Percentiles rank a stretch among this genome's conserved stretches.
These are phyloP conservation scores for Byasa hedistus DNA, from an alignment of 2,888 invertebrate genomes.

Conservation along the genomic window DNA sequence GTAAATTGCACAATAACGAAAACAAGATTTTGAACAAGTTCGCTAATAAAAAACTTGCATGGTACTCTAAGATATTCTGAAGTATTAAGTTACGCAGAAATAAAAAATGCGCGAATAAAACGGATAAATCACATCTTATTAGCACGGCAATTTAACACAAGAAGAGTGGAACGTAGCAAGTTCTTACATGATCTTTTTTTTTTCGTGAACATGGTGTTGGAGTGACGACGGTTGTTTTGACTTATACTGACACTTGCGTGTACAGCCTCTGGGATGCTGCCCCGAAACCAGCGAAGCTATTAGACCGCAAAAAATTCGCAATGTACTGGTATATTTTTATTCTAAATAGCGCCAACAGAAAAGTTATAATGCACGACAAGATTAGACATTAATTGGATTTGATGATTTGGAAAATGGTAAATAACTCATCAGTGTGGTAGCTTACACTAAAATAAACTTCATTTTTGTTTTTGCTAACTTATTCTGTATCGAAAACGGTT, in stretches of 20 bases:
- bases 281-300: constrained; percentile 33
- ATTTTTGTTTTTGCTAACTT: too few species aligned
- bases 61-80: constrained; percentile 12
- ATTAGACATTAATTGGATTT: constrained; percentile 1
- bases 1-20: constrained; percentile 11
- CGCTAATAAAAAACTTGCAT: constrained; percentile 10
- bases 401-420: too few species aligned
- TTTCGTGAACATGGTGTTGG: constrained; percentile 46
- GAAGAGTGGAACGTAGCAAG: constrained; percentile 45
- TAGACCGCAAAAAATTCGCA: constrained; percentile 43
- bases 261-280: constrained; percentile 36
- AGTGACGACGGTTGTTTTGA: constrained; percentile 78
- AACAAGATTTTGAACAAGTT: constrained; percentile 10
- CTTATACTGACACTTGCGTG: constrained; percentile 69
- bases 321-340: constrained; percentile 27
- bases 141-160: constrained; percentile 53
- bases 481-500: background rate
- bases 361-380: background rate
- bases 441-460: too few species aligned
- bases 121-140: constrained; percentile 57
- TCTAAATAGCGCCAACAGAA: constrained; percentile 12
- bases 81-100: constrained; percentile 27
- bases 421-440: too few species aligned
- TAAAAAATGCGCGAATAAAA: constrained; percentile 31
- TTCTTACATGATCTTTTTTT: constrained; percentile 42